Evolutionary conservation across 1,140 invertebrate species (phyloP).

Genomic region (Rhopalosiphum padi): DNA sequence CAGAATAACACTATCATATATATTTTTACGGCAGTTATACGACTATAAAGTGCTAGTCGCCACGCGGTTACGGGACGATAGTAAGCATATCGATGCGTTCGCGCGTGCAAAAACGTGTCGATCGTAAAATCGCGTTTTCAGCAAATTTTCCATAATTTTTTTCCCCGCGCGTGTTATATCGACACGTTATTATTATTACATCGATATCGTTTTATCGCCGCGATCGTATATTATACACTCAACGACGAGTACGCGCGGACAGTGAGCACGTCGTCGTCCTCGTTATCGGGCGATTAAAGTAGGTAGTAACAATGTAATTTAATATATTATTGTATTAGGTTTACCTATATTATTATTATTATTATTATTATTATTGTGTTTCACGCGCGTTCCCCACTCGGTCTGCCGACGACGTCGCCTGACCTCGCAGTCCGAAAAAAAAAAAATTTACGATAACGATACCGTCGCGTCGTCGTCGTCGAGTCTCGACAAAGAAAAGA

Average conservation of each 20-base stretch:
- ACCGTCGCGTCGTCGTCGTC: not conserved
- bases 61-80: too few species aligned
- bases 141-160: not conserved
- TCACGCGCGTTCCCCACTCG: not conserved
- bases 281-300: not conserved
- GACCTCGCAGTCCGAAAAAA: not conserved
- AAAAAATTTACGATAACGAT: constrained; percentile 26
- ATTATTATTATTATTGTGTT: not conserved
- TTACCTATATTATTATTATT: not conserved
- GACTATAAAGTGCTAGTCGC: not conserved
- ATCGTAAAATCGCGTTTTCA: not conserved
- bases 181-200: not conserved
- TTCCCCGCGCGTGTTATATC: not conserved
- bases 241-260: too few species aligned
- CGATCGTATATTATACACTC: not conserved
- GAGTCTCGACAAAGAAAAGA: constrained; percentile 23
- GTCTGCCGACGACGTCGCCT: not conserved
- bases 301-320: not conserved
- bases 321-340: not conserved
- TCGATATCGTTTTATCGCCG: not conserved
- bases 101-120: not conserved
- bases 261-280: not conserved
- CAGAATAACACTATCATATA: not conserved
- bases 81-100: too few species aligned
- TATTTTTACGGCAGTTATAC: not conserved